A percentile compares a stretch with the other conserved stretches of the same genome.
Evolutionary conservation across 2,113 vertebrate species (phyloP).

Genomic region (Noctilio leporinus): DNA sequence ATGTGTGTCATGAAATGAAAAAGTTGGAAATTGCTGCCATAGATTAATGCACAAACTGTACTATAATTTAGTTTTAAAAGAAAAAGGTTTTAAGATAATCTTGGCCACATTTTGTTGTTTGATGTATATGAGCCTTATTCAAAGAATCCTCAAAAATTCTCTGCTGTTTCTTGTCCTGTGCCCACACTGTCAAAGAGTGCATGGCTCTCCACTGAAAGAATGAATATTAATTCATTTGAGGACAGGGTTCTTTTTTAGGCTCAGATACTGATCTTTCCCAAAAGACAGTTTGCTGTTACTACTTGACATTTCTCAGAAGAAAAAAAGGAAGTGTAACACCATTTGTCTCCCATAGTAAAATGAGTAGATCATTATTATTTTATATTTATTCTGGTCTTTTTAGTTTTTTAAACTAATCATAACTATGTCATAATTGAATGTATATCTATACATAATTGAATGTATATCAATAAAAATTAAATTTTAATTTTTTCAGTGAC

Average conservation of each 20-base stretch:
- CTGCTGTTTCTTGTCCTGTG: slow-evolving; percentile 66
- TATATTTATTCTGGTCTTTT: slow-evolving; percentile 76
- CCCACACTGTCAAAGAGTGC: slow-evolving; percentile 47
- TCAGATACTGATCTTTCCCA: slow-evolving; percentile 75
- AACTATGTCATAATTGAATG: slow-evolving; percentile 77
- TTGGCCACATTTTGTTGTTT: slow-evolving; percentile 64
- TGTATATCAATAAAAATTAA: slow-evolving; percentile 73
- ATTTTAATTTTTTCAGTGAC: slow-evolving; percentile 68
- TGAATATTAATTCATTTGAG: slow-evolving; percentile 72
- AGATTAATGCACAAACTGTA: slow-evolving; percentile 53
- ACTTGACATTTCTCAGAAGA: slow-evolving; percentile 77
- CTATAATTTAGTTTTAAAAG: slow-evolving; percentile 39
- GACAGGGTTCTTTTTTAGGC: slow-evolving; percentile 72
- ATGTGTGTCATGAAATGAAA: neutral
- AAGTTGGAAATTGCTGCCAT: neutral
- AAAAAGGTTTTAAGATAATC: slow-evolving; percentile 64
- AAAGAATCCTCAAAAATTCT: slow-evolving; percentile 53
- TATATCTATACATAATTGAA: slow-evolving; percentile 75
- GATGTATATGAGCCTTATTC: slow-evolving; percentile 64
- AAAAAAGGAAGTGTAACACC: slow-evolving; percentile 74
- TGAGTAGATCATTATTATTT: slow-evolving; percentile 78
- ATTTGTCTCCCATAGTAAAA: slow-evolving; percentile 78
- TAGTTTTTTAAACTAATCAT: slow-evolving; percentile 75
- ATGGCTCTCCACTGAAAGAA: slow-evolving; percentile 63
- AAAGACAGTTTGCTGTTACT: slow-evolving; percentile 76